Evolutionary conservation across 2,888 invertebrate species (phyloP).

Genomic region (Ectemnius continuus): DNA sequence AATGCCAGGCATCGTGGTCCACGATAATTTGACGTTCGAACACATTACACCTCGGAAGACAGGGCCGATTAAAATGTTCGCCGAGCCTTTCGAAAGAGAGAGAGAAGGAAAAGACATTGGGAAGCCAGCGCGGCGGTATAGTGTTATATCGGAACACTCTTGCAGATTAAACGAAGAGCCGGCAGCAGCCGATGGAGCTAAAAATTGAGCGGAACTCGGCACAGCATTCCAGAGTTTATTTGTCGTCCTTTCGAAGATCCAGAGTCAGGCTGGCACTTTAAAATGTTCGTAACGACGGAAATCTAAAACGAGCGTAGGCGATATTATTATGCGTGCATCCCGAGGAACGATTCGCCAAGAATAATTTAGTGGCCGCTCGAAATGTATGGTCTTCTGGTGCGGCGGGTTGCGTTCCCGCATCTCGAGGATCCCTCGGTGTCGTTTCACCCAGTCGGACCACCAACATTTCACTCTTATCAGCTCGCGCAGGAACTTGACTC

Average conservation of each 20-base stretch:
- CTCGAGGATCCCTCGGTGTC: slow-evolving; percentile 1
- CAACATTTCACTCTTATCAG: not conserved
- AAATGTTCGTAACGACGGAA: not conserved
- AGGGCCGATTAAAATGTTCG: slow-evolving; percentile 37
- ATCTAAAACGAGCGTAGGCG: slow-evolving; percentile 1
- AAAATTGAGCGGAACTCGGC: not conserved
- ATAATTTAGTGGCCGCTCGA: slow-evolving; percentile 13
- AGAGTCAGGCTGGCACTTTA: not conserved
- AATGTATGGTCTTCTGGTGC: slow-evolving; percentile 4
- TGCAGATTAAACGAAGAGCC: too few relatives aligned
- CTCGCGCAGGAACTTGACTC: not conserved
- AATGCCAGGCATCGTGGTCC: slow-evolving; percentile 59
- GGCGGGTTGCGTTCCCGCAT: too few relatives aligned
- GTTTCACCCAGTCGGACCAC: not conserved
- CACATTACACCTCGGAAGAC: slow-evolving; percentile 19
- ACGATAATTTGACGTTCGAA: slow-evolving; percentile 35
- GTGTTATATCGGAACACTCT: too few relatives aligned
- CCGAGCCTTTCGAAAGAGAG: too few relatives aligned
- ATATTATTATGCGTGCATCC: slow-evolving; percentile 12
- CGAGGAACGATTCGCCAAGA: slow-evolving; percentile 22
- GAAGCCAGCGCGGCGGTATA: too few relatives aligned
- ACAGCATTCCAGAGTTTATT: not conserved
- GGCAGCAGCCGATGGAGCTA: not conserved
- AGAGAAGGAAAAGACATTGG: too few relatives aligned
- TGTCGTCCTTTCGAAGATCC: not conserved